Percentiles rank a stretch among this genome's conserved stretches.
Conservation (phyloP, 2,797 vertebrate species). For the Ciconia nigra region DNA sequence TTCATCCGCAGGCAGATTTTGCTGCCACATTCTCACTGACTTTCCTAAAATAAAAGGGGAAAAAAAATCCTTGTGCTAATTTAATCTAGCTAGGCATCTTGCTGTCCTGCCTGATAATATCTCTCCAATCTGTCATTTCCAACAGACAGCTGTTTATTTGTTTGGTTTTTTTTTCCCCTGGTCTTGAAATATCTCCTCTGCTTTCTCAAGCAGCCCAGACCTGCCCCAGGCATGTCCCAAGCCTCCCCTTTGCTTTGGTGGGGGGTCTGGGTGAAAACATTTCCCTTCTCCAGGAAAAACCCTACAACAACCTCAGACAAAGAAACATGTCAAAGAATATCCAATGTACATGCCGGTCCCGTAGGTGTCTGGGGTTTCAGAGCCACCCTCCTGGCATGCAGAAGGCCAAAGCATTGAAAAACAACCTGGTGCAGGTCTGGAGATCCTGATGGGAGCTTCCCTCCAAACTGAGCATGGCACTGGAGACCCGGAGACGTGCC, state of each 20-base stretch:
- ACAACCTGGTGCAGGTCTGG: background rate
- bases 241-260: background rate
- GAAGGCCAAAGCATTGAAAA: background rate
- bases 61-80: constrained; percentile 15
- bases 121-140: constrained; percentile 37
- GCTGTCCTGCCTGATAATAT: constrained; percentile 42
- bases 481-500: background rate
- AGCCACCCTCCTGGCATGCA: background rate
- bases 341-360: accelerated
- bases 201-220: background rate
- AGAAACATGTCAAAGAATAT: background rate
- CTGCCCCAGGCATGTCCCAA: background rate
- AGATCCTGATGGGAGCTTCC: background rate
- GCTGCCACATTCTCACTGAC: constrained; percentile 12
- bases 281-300: background rate
- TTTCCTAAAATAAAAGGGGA: constrained; percentile 45
- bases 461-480: background rate
- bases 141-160: constrained; percentile 35
- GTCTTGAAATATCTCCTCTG: background rate
- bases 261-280: background rate
- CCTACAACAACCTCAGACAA: background rate
- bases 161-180: background rate
- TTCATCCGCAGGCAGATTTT: constrained; percentile 33
- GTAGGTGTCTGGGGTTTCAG: background rate
- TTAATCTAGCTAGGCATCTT: constrained; percentile 51